Base-by-base conservation (phyloP, 2,888 invertebrate genomes). In the Miltochrista miniata region DNA sequence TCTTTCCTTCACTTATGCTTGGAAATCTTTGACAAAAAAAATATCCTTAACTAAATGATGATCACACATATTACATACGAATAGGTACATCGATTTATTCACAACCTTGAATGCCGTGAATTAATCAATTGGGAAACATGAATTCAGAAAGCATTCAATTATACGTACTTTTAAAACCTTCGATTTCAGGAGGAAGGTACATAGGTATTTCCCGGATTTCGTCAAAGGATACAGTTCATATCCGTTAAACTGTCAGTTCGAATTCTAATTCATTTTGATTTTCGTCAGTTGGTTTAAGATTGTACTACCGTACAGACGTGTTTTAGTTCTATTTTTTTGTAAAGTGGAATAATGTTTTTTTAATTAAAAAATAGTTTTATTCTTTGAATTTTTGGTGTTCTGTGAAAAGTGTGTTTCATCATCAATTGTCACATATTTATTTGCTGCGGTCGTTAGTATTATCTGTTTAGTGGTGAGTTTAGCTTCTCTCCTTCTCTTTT, bases 101-200 rank as follows among this genome's bases (percentile, higher is more conserved):
- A 38, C 44, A 58, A 44, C 48, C 51, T 53, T 51, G n/a, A n/a
- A n/a, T n/a, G n/a, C n/a, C n/a, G 42, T 12, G 57, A 47, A 42
- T 15, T 56, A 52, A 51, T 24, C 49, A 9, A 37, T 64, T 60
- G 50, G 51, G 54, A 58, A 58, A 58, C 15, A 14, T 14, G 45
- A 35, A 33, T 9, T 39, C 12, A 13, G 39, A 44, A 9, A 40
- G 40, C 7, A 39, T 39, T 29, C 9, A 40, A 13, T 48, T 41
- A 24, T 48, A 37, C 48, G 45, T 48, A 13, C 38, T 41, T 50
- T 33, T 41, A 50, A n/a, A 53, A 61, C 51, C 56, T 61, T 59
- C 15, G 43, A 52, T 61, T 57, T 47, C 36, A 18, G 30, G 43
- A 45, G 57, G 62, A 67, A 66, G 66, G 59, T 65, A 13, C 38